Base-by-base conservation (phyloP, 2,888 invertebrate species). In the Sylvicola fuscatus region DNA sequence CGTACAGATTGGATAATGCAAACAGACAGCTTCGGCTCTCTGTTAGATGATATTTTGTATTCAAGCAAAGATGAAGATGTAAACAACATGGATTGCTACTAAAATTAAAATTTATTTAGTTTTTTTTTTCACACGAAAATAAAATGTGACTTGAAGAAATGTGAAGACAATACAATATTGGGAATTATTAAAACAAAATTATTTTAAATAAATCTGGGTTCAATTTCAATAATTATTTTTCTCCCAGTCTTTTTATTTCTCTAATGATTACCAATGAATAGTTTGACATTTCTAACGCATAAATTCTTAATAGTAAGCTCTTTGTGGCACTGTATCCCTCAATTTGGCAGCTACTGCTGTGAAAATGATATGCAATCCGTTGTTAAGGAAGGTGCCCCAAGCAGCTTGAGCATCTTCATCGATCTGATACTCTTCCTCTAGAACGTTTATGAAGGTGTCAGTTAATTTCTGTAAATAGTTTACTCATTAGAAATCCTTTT, bases 41-140 rank as follows among this genome's bases (percentile, higher is more conserved):
- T 81, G 3, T 52, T 83, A 2, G 80, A 82, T 46, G 82, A 83
- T 51, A 74, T 82, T 41, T 51, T 79, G 14, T 67, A 69, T 8
- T 62, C 70, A 36, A 68, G 72, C 45, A 63, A 68, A 42, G 48
- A 54, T 2, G 58, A 50, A 21, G 67, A 71, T 40, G 56, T 67
- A 1, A 75, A 75, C 46, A 59, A 62, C 17, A 65, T 77, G 61
- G 80, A 80, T 59, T 80, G 79, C 57, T 80, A 80, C 47, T 78
- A 52, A 57, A 27, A n/a, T n/a, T n/a, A n/a, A n/a, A n/a, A n/a
- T n/a, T n/a, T n/a, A n/a, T n/a, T n/a, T n/a, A n/a, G n/a, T n/a
- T n/a, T 21, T 21, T 4, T 21, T 21, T 4, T 21, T 4, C 21
- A 21, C 8, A 21, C 5, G 8, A 8, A 21, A 21, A 8, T 21